Evolutionary conservation across 2,113 vertebrate genomes (phyloP).

Genomic region (Phoxinus phoxinus): DNA sequence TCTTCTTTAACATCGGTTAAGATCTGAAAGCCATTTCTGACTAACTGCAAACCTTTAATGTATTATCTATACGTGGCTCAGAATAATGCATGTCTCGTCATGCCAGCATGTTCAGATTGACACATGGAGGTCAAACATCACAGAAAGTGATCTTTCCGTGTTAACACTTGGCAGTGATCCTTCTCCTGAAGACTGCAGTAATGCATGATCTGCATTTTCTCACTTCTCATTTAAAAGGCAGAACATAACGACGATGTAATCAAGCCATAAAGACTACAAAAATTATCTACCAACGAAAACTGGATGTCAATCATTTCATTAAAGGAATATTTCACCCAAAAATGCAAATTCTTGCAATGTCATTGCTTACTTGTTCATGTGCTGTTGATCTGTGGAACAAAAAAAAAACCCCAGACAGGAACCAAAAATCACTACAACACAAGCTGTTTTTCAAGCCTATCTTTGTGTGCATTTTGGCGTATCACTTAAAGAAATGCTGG

Average conservation of each 20-base stretch:
- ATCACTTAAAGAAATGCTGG: too few species aligned
- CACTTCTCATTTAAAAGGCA: background rate
- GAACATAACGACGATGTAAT: background rate
- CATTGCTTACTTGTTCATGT: background rate
- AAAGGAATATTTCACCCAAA: background rate
- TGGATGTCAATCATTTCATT: background rate
- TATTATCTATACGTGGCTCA: background rate
- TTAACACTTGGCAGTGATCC: too few species aligned
- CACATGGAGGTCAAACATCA: background rate
- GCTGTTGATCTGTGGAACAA: too few species aligned
- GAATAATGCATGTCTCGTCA: background rate
- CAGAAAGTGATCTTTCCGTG: background rate
- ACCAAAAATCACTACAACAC: too few species aligned
- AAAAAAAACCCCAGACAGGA: too few species aligned
- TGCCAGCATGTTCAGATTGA: background rate
- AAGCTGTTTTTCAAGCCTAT: too few species aligned
- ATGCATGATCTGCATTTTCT: background rate
- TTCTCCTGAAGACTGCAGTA: background rate
- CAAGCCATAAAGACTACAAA: too few species aligned
- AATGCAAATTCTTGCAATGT: background rate
- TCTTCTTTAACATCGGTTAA: background rate
- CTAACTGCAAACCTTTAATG: background rate
- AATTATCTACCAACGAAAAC: background rate
- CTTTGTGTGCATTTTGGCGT: too few species aligned
- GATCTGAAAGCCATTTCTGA: background rate